Evolutionary conservation across 2,113 vertebrate genomes (phyloP), one percentile per base, ranked within the genome.

Genomic region (Megalops atlanticus): DNA sequence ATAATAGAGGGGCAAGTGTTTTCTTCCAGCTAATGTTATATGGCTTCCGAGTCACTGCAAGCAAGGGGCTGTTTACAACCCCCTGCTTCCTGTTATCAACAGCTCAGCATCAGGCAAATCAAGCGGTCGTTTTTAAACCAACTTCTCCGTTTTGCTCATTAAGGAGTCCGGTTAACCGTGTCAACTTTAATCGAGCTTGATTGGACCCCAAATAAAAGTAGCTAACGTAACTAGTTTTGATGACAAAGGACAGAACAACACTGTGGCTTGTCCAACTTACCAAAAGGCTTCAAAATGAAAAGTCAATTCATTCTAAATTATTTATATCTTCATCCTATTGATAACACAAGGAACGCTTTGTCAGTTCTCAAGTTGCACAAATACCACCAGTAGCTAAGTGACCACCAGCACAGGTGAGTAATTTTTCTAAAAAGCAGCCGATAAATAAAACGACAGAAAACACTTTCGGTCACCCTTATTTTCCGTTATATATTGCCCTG

Each of bases 341-440:
- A 49, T 40, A 79, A 71, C 41, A 79, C 78, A 79, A 79, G 68
- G 41, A 68, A 71, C 33, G 14, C 78, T 79, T 79, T 79, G 78
- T 79, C 68, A 40, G 31, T 49, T 40, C 49, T 71, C 43, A 31
- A 49, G 39, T 69, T n/a, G 43, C 78, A 68, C 64, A 69, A 69
- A 78, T 78, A 14, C 18, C 78, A 72, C 68, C 78, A 64, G 31
- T 64, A 35, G 43, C 33, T 49, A 35, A 21, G 43, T n/a, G 33
- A 71, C 58, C 31, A 72, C 2, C 16, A 15, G 31, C 68, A 77
- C 47, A 79, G 78, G 78, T 79, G 43, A 72, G 31, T 64, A n/a
- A 24, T 11, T 21, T 24, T 24, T n/a, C n/a, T 2, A n/a, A 58
- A 58, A 58, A 6, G 5, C 24, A 24, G 52, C n/a, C n/a, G n/a